Percentiles rank a stretch among this genome's conserved stretches.
Conservation (phyloP, 2,113 vertebrate genomes). For the Vicugna pacos region DNA sequence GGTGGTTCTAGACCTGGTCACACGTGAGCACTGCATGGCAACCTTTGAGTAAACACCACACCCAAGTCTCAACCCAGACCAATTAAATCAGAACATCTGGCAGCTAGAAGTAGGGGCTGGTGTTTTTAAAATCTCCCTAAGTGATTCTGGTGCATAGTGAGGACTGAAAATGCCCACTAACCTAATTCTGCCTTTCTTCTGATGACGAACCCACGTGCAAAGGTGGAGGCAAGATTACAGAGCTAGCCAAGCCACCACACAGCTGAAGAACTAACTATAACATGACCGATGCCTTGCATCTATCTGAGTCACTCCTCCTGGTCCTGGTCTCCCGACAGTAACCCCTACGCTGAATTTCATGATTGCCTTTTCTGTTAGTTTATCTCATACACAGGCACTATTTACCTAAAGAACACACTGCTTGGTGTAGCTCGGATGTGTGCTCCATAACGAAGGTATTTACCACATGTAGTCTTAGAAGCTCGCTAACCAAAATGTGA, state of each 20-base stretch:
- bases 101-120: not conserved
- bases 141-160: not conserved
- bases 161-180: not conserved
- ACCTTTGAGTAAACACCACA: not conserved
- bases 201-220: not conserved
- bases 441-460: not conserved
- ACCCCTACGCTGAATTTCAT: not conserved
- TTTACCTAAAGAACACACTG: not conserved
- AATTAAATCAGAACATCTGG: constrained; percentile 27
- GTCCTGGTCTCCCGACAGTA: not conserved
- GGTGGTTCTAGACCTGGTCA: not conserved
- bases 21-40: not conserved
- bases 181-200: not conserved
- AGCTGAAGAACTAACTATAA: not conserved
- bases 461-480: not conserved
- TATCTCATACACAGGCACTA: not conserved
- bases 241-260: not conserved
- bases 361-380: not conserved
- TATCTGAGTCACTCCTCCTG: not conserved
- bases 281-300: not conserved
- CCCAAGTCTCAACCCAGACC: not conserved
- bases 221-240: constrained; percentile 24
- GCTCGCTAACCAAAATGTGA: not conserved
- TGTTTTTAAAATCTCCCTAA: not conserved
- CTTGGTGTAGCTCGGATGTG: not conserved